phyloP scores from a whole-genome alignment of 2,888 invertebrate species.

The Eustalomyia histrio region DNA sequence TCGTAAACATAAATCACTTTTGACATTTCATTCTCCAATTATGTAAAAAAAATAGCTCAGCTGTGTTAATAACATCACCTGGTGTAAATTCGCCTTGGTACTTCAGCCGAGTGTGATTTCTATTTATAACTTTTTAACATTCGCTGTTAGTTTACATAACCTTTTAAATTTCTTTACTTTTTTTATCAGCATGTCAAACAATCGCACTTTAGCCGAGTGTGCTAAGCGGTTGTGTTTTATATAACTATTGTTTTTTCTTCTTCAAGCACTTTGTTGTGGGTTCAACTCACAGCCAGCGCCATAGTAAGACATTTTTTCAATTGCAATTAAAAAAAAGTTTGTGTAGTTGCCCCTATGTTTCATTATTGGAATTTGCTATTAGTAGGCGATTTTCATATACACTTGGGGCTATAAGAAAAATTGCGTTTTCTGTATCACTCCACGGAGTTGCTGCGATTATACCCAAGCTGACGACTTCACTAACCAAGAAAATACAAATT shows the following conservation, averaged over 20 bases:
- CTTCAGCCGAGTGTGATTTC: neutral
- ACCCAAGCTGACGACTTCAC: slow-evolving; percentile 56
- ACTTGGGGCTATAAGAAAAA: slow-evolving; percentile 72
- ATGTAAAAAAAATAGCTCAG: too few species aligned
- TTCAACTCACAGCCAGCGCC: slow-evolving; percentile 37
- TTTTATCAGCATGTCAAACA: neutral
- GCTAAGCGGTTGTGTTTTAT: slow-evolving; percentile 12
- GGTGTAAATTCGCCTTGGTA: too few species aligned
- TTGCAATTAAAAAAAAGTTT: neutral
- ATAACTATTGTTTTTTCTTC: neutral
- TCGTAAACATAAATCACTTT: too few species aligned
- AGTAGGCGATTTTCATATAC: slow-evolving; percentile 69
- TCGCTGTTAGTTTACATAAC: slow-evolving; percentile 34
- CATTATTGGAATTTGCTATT: slow-evolving; percentile 68
- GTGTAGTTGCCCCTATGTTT: slow-evolving; percentile 65
- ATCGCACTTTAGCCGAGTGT: slow-evolving; percentile 29
- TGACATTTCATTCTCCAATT: too few species aligned
- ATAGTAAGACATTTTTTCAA: neutral
- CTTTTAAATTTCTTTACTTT: neutral
- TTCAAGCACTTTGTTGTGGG: neutral
- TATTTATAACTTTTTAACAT: neutral
- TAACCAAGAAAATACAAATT: slow-evolving; percentile 60
- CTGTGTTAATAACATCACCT: too few species aligned
- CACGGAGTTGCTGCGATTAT: slow-evolving; percentile 68
- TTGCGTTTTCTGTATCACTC: slow-evolving; percentile 70